A percentile compares a stretch with the other conserved stretches of the same genome.
phyloP scores from a whole-genome alignment of 2,113 vertebrate genomes.

The Hippocampus zosterae region DNA sequence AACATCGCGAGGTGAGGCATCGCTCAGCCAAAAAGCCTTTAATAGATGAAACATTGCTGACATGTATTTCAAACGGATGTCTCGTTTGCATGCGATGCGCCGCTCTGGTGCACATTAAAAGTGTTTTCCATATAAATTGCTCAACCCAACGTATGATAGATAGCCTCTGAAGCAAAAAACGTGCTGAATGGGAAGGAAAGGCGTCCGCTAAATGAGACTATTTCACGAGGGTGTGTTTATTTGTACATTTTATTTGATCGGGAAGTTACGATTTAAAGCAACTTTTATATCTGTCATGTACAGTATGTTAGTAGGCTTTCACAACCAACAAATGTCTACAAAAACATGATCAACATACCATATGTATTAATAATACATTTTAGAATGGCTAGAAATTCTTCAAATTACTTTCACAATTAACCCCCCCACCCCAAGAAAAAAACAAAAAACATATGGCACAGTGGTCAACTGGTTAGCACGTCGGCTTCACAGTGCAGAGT shows the following conservation, averaged over 20 bases:
- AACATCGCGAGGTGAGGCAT: conserved; percentile 42
- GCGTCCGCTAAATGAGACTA: conserved; percentile 32
- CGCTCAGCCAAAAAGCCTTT: conserved; percentile 37
- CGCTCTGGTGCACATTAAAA: conserved; percentile 45
- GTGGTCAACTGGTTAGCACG: too few relatives aligned
- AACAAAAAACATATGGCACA: too few relatives aligned
- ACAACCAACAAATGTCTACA: neutral
- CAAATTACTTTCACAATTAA: neutral
- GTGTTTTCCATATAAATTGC: conserved; percentile 62
- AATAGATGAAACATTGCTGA: conserved; percentile 42
- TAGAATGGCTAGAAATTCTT: neutral
- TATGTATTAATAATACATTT: neutral
- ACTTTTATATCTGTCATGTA: neutral
- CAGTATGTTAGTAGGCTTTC: neutral
- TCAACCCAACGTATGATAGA: conserved; percentile 39
- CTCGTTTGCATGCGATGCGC: conserved; percentile 25
- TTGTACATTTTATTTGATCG: conserved; percentile 13
- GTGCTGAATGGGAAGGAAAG: conserved; percentile 22
- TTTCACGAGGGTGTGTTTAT: conserved; percentile 34
- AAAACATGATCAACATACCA: neutral
- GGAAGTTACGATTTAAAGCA: neutral
- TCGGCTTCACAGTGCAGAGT: too few relatives aligned
- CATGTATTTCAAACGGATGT: conserved; percentile 41
- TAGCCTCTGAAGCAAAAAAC: conserved; percentile 39
- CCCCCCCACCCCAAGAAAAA: neutral